These are phyloP conservation scores for Trachymyrmex cornetzi DNA, from an alignment of 1,140 invertebrate species.

Conservation along the genomic window DNA sequence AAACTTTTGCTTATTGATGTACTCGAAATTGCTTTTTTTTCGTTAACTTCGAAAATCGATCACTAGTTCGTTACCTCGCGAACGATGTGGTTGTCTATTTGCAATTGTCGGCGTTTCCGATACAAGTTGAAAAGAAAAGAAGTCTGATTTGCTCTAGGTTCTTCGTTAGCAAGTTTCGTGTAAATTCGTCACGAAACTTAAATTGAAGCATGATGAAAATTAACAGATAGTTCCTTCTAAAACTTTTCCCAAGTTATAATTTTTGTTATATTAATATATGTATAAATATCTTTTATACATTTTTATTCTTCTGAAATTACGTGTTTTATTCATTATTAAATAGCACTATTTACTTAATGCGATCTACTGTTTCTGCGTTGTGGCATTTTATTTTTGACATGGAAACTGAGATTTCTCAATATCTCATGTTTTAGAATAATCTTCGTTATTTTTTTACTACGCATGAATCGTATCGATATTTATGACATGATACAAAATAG, in stretches of 20 bases:
- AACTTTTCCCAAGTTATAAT: neutral
- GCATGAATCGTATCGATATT: slow-evolving; percentile 2
- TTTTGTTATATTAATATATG: neutral
- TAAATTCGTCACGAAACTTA: slow-evolving; percentile 9
- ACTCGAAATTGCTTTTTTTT: slow-evolving; percentile 11
- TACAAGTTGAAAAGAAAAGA: slow-evolving; percentile 32
- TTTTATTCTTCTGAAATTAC: neutral
- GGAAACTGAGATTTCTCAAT: neutral
- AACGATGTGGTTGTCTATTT: slow-evolving; percentile 32
- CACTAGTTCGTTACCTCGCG: slow-evolving; percentile 28
- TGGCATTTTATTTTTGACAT: neutral
- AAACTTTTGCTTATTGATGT: slow-evolving; percentile 29
- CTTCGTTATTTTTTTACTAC: neutral
- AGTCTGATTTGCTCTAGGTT: slow-evolving; percentile 28
- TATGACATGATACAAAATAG: neutral
- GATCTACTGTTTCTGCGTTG: neutral
- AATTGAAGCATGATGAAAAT: slow-evolving; percentile 17
- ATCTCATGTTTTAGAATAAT: slow-evolving; percentile 17
- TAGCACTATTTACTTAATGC: neutral
- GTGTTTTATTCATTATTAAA: neutral
- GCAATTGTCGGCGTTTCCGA: slow-evolving; percentile 37
- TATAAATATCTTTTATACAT: neutral
- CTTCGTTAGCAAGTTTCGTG: slow-evolving; percentile 41
- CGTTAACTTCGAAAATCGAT: slow-evolving; percentile 18
- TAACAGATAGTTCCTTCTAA: neutral